Conservation (phyloP, 2,888 invertebrate species). For the Amblyteles armatorius region DNA sequence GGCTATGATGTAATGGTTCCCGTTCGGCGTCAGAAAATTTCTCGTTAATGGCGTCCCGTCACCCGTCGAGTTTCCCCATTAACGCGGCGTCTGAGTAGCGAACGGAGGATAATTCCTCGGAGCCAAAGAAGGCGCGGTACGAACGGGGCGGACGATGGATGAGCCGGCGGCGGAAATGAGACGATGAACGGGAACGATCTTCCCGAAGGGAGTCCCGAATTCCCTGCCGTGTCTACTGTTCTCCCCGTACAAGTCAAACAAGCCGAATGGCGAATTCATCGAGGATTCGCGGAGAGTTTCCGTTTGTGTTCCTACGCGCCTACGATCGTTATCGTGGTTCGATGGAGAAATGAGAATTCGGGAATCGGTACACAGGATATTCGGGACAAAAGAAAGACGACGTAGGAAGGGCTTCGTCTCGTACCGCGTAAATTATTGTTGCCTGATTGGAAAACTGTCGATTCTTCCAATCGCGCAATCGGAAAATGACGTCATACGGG, state of each 20-base stretch:
- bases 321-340: not conserved
- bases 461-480: too few species aligned
- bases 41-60: slow-evolving; percentile 60
- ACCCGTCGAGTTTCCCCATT: slow-evolving; percentile 65
- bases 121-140: slow-evolving; percentile 10
- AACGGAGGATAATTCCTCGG: slow-evolving; percentile 44
- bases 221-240: not conserved
- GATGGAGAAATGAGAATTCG: too few species aligned
- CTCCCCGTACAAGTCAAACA: slow-evolving; percentile 34
- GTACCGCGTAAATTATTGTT: not conserved
- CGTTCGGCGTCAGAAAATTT: slow-evolving; percentile 63
- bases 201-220: slow-evolving; percentile 29
- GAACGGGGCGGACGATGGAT: slow-evolving; percentile 32
- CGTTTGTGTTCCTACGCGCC: slow-evolving; percentile 4
- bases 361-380: too few species aligned
- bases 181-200: slow-evolving; percentile 48
- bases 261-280: slow-evolving; percentile 35
- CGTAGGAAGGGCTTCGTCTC: too few species aligned
- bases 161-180: slow-evolving; percentile 43
- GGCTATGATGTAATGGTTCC: slow-evolving; percentile 65
- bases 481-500: too few species aligned
- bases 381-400: too few species aligned
- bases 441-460: not conserved
- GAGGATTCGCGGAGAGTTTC: slow-evolving; percentile 14
- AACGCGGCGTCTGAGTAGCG: slow-evolving; percentile 13